Evolutionary conservation across 2,888 invertebrate species (phyloP), one percentile per base, ranked within the genome.

Genomic region (Napeogenes sylphis): DNA sequence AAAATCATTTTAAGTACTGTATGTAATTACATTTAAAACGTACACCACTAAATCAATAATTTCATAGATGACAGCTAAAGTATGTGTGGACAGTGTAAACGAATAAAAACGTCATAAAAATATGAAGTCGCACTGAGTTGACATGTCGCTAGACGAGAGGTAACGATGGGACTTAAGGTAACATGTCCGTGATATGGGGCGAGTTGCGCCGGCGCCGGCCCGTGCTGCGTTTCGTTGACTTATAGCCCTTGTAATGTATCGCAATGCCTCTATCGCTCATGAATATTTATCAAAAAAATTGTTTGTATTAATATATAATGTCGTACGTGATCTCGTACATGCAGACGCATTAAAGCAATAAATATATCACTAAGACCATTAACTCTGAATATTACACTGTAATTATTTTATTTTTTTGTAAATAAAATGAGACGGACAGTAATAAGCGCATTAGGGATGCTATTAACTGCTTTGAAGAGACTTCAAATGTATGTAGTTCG

Each of bases 181-280:
- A n/a, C 51, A 8, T 30, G 30, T 51, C 47, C 21, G 30, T 51
- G 51, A 51, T 80, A 76, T 79, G 76, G 73, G 72, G 70, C 71
- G 69, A 65, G 71, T 74, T 77, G 76, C 76, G 76, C 75, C 75
- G 68, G 70, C 64, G 68, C 68, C 62, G 68, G 69, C 66, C 74
- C 74, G 75, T 69, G 76, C 82, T 79, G 84, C 84, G 85, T 83
- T 83, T 81, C 75, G 79, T 87, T 89, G 90, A 90, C 87, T 88
- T 89, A 90, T 87, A 77, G 78, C 80, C 78, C 78, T 75, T 88
- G 88, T 89, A 86, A 84, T 83, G 80, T 83, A 88, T 81, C 80
- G 85, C 87, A 86, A 84, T 84, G 80, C 84, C 87, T 85, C 84
- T 84, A 90, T 89, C 85, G 84, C 83, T 90, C 87, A 89, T 90